Evolutionary conservation across 2,888 invertebrate genomes (phyloP).

Genomic region (Dynastes grantii): DNA sequence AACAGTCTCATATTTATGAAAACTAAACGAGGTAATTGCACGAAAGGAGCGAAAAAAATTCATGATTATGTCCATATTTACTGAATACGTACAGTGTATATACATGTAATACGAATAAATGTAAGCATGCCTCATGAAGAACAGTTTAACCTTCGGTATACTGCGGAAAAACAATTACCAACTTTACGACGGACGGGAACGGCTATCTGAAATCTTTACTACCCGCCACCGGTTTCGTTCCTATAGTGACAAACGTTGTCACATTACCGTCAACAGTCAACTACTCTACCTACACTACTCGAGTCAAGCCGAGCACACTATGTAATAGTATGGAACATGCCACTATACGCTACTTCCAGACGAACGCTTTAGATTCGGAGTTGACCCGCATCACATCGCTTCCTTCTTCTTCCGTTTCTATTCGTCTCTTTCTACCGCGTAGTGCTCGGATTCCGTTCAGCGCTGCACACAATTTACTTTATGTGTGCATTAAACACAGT

Average conservation of each 20-base stretch:
- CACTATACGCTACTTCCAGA: not conserved
- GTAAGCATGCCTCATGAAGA: not conserved
- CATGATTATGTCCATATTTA: no score
- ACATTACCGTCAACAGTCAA: slow-evolving; percentile 40
- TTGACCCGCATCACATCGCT: not conserved
- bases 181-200: slow-evolving; percentile 26
- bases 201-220: slow-evolving; percentile 38
- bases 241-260: slow-evolving; percentile 41
- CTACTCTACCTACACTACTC: not conserved
- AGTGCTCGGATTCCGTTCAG: slow-evolving; percentile 54
- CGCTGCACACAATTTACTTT: slow-evolving; percentile 65
- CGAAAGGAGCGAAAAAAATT: no score
- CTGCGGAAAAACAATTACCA: slow-evolving; percentile 37
- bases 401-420: not conserved
- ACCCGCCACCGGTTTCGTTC: slow-evolving; percentile 21
- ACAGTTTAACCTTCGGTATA: not conserved
- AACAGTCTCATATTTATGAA: not conserved
- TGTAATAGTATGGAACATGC: not conserved
- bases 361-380: slow-evolving; percentile 1
- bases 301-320: no score
- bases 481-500: slow-evolving; percentile 66
- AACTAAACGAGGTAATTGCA: no score
- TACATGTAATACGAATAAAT: no score
- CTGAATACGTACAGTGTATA: no score
- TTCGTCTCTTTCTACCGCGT: not conserved